Base-by-base conservation (phyloP, 1,140 invertebrate genomes). In the Calephelis virginiensis region DNA sequence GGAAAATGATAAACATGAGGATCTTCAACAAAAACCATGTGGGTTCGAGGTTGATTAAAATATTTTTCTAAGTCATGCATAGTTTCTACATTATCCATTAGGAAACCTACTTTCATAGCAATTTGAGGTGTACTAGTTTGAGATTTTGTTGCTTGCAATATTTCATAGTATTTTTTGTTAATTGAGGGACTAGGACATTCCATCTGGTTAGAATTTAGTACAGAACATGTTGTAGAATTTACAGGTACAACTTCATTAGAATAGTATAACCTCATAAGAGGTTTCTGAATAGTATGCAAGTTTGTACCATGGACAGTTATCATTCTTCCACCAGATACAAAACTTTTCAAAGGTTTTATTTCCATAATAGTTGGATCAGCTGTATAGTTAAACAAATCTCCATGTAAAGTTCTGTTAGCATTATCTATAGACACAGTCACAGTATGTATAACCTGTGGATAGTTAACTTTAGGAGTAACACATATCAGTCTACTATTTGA, bases 71-170 rank as follows among this genome's bases (percentile, higher is more conserved):
- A 92, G 86, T 99, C 96, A 67, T 94, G 93, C 46, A 99, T 97
- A 4, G 94, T 94, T 77, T 96, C 93, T 0, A 99, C 98, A 86
- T 97, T 96, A 79, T 99, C 98, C 98, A 99, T 99, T 6, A 97
- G 93, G 88, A 99, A 99, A 12, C 96, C 97, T 66, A 99, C 94
- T 86, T 94, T 94, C 67, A 95, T 89, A 49, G 93, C 92, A 49
- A 95, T 82, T 73, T 95, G 94, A 0, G 93, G 92, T 56, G 86
- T 89, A 74, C 78, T 90, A 59, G 86, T 89, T 74, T 90, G 88
- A 40, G 80, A 72, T 76, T 94, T 90, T 9, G 83, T 86, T 65
- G 84, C 86, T 66, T 89, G 76, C 68, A 93, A 83, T 64, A 92
- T 92, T 37, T 92, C 88, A 61, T 77, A 62, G 78, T 93, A 93